phyloP scores from a whole-genome alignment of 1,140 invertebrate genomes.

The Aculops lycopersici region DNA sequence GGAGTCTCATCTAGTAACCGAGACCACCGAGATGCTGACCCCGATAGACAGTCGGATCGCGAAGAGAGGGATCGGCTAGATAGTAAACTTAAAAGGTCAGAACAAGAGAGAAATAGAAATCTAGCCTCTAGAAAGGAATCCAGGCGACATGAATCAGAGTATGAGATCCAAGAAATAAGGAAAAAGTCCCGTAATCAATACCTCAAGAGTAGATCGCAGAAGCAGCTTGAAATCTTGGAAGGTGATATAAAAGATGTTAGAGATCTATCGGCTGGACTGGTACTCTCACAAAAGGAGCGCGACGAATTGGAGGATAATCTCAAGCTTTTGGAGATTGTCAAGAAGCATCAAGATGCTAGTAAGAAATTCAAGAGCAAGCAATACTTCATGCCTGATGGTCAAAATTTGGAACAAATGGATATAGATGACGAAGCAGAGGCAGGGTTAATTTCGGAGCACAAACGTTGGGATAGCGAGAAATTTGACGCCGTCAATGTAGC shows the following conservation, averaged over 20 bases:
- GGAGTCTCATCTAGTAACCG: no score
- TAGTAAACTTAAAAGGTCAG: no score
- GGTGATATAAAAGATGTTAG: slow-evolving; percentile 83
- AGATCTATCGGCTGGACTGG: slow-evolving; percentile 56
- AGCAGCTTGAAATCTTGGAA: slow-evolving; percentile 82
- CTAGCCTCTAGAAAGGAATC: no score
- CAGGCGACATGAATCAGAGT: no score
- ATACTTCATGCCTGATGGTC: slow-evolving; percentile 63
- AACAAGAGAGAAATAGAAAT: no score
- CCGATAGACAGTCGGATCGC: no score
- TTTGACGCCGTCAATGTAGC: no score
- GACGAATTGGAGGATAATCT: slow-evolving; percentile 61
- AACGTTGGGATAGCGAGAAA: no score
- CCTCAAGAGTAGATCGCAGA: slow-evolving; percentile 70
- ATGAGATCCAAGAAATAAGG: no score
- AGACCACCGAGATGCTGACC: no score
- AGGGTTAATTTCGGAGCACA: no score
- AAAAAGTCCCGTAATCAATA: slow-evolving; percentile 72
- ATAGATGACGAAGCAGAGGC: slow-evolving; percentile 50
- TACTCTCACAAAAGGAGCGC: slow-evolving; percentile 51
- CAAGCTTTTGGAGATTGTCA: slow-evolving; percentile 53
- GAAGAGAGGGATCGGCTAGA: no score
- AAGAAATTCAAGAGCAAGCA: slow-evolving; percentile 64
- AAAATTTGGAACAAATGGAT: slow-evolving; percentile 33
- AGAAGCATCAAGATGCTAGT: slow-evolving; percentile 71